Evolutionary conservation across 2,113 vertebrate species (phyloP).

Genomic region (Sula dactylatra): DNA sequence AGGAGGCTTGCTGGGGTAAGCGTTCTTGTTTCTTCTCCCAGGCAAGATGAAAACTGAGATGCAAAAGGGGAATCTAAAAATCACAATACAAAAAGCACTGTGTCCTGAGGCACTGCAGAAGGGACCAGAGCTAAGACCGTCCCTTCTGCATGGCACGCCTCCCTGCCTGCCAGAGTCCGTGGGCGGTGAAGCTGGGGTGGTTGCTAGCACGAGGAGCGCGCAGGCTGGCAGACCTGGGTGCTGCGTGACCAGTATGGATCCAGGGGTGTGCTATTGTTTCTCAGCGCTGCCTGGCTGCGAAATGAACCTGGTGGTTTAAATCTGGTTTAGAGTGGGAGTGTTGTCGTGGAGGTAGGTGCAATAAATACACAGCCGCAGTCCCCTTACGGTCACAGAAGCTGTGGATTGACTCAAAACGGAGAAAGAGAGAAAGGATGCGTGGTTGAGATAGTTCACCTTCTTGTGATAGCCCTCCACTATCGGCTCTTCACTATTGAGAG

Average conservation of each 20-base stretch:
- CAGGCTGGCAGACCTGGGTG: not conserved
- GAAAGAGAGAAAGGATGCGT: not conserved
- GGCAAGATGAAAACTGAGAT: not conserved
- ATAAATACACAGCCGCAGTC: not conserved
- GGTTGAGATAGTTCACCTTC: not conserved
- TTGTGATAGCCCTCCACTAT: not conserved
- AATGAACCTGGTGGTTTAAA: not conserved
- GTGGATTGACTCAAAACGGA: not conserved
- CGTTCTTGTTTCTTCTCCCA: not conserved
- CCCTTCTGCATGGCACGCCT: not conserved
- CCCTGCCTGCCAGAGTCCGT: not conserved
- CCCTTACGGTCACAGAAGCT: not conserved
- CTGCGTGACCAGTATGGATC: not conserved
- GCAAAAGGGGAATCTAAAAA: not conserved
- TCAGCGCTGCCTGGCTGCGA: not conserved
- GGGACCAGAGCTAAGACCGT: not conserved
- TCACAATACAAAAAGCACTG: rapidly evolving
- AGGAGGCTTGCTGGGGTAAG: not conserved
- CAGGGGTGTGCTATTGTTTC: not conserved
- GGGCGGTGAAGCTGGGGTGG: not conserved
- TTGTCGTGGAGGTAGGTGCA: not conserved
- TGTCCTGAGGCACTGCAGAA: not conserved
- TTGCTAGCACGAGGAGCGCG: not conserved
- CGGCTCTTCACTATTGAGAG: not conserved
- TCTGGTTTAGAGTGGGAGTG: not conserved